Conservation (phyloP, 2,113 vertebrate species). For the human region GRCh38 chr21:24282001-24282500, state of each 20-base stretch:
- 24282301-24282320: not conserved
- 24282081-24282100: not conserved
- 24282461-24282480: not conserved
- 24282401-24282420: not conserved
- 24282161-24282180: not conserved
- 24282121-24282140: not conserved
- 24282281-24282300: not conserved
- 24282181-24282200: not conserved
- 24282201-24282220: not conserved
- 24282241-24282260: not conserved
- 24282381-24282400: not conserved
- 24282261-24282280: not conserved
- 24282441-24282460: not conserved
- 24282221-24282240: not conserved
- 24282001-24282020: not conserved
- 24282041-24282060: not conserved
- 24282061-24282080: not conserved
- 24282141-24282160: not conserved
- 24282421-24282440: not conserved
- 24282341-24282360: not conserved
- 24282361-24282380: not conserved
- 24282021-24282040: not conserved
- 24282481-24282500: not conserved
- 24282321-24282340: accelerated
- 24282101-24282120: not conserved